Evolutionary conservation across 2,113 vertebrate genomes (phyloP), one percentile per base, ranked within the genome.

Genomic region (Mesoclemmys tuberculata): DNA sequence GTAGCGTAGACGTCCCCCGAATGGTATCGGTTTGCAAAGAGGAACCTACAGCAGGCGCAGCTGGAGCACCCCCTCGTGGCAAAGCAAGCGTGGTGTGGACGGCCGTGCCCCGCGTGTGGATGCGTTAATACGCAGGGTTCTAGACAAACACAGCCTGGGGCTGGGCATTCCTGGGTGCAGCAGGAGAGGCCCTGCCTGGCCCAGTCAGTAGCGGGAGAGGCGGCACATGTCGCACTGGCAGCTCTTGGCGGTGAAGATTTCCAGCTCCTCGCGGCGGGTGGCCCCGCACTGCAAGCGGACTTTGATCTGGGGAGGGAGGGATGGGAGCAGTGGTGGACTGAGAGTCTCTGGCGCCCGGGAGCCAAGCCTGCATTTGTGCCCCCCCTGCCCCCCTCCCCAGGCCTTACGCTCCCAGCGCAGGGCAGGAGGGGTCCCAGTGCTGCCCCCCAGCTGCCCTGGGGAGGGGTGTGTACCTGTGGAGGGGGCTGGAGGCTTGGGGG

Each of bases 191-290:
- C 13, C 10, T 29, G 24, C 10, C 56, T 2, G 89, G 92, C 91
- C 93, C 1, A 6, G 27, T 90, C 98, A 99, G 96, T 99, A 99
- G 95, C 99, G 98, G 2, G 99, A 98, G 89, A 98, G 98, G 89
- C 98, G 98, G 86, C 99, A 99, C 98, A 99, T 99, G 97, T 99
- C 98, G 71, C 99, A 99, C 89, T 97, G 98, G 83, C 99, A 99
- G 38, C 98, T 96, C 94, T 95, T 97, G 2, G 99, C 99, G 0
- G 99, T 98, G 94, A 99, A 98, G 93, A 99, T 98, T 94, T 99
- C 98, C 6, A 99, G 97, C 75, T 98, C 98, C 26, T 99, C 98
- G 38, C 97, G 98, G 93, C 94, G 96, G 77, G 87, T 95, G 29
- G 98, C 98, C 7, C 88, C 87, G 44, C 99, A 99, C 82, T 98